These are phyloP conservation scores for Lepidurus packardi DNA, from an alignment of 1,140 invertebrate genomes.

Conservation along the genomic window DNA sequence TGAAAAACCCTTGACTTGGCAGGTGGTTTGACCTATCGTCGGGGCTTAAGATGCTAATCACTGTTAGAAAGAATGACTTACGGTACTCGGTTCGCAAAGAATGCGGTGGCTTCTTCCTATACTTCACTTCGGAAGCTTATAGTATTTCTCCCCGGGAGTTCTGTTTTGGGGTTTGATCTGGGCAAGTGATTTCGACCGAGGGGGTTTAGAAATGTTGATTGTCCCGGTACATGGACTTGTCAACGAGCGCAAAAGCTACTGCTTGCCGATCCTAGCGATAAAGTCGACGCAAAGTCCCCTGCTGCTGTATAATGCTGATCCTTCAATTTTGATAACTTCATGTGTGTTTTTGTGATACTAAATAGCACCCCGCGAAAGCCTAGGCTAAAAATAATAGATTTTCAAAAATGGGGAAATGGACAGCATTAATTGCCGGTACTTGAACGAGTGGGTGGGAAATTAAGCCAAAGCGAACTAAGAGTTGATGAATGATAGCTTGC, in stretches of 20 bases:
- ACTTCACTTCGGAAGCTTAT: conserved; percentile 18
- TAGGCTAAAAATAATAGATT: too few relatives aligned
- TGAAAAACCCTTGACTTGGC: not conserved
- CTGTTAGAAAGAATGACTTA: not conserved
- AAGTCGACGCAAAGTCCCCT: not conserved
- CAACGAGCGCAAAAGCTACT: not conserved
- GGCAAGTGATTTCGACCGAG: not conserved
- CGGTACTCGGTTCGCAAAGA: not conserved
- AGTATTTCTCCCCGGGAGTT: not conserved
- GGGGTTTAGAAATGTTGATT: not conserved
- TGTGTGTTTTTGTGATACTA: too few relatives aligned
- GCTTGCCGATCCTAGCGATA: not conserved
- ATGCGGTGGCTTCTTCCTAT: not conserved
- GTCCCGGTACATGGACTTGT: not conserved
- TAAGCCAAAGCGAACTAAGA: not conserved
- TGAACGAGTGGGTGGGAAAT: not conserved
- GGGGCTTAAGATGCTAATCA: conserved; percentile 15
- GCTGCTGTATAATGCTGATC: not conserved
- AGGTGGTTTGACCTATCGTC: not conserved
- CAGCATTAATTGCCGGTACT: not conserved
- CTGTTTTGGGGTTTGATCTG: not conserved
- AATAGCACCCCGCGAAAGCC: too few relatives aligned
- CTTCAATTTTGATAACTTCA: not conserved
- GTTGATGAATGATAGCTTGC: not conserved
- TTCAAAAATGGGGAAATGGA: too few relatives aligned